A percentile compares a stretch with the other conserved stretches of the same genome.
Evolutionary conservation across 2,888 invertebrate genomes (phyloP).

Genomic region (Hypena proboscidalis): DNA sequence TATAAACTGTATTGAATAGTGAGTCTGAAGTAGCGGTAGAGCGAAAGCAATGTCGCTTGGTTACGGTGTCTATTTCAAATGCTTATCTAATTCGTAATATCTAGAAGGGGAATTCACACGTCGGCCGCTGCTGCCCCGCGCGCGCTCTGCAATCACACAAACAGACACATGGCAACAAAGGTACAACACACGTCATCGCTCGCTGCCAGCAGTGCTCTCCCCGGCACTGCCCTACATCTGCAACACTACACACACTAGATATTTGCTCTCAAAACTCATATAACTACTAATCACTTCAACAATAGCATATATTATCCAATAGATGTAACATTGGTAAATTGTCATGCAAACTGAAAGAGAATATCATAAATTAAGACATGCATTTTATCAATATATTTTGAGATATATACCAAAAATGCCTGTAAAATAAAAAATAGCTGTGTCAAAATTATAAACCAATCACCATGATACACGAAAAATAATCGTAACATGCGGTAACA

Average conservation of each 20-base stretch:
- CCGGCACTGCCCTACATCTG: constrained; percentile 77
- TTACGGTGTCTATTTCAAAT: constrained; percentile 53
- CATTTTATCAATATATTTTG: constrained; percentile 35
- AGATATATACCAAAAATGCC: constrained; percentile 48
- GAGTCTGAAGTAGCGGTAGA: constrained; percentile 35
- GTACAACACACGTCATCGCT: too few relatives aligned
- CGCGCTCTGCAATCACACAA: constrained; percentile 79
- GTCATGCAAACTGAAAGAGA: constrained; percentile 70
- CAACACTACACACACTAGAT: constrained; percentile 81
- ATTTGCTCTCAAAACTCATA: constrained; percentile 46
- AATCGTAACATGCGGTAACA: constrained; percentile 31
- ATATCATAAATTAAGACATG: constrained; percentile 54
- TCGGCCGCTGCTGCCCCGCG: constrained; percentile 54
- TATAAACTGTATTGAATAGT: constrained; percentile 55
- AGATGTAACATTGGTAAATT: constrained; percentile 4
- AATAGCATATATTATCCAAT: constrained; percentile 31
- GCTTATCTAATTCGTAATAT: constrained; percentile 54
- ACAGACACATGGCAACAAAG: constrained; percentile 82
- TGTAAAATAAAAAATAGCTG: constrained; percentile 58
- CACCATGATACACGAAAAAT: constrained; percentile 40
- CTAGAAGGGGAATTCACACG: constrained; percentile 65
- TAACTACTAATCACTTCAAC: constrained; percentile 39
- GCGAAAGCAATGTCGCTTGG: constrained; percentile 33
- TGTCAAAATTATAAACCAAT: constrained; percentile 46
- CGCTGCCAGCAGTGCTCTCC: too few relatives aligned